phyloP scores from a whole-genome alignment of 2,113 vertebrate species.

The Forbesichthys papilliferus region DNA sequence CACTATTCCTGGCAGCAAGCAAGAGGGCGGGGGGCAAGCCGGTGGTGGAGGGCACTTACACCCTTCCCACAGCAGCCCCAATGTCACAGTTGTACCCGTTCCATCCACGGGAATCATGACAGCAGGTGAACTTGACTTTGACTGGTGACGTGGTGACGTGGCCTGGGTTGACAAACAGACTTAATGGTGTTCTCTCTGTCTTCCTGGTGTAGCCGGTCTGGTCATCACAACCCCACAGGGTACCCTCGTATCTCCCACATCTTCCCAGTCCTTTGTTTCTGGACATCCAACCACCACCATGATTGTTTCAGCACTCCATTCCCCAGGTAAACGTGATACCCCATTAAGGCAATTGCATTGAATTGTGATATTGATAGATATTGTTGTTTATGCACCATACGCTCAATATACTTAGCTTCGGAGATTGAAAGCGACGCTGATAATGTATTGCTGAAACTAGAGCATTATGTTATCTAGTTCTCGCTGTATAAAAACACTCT shows the following conservation, averaged over 20 bases:
- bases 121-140: constrained; percentile 78
- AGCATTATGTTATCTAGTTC: too few species aligned
- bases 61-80: constrained; percentile 89
- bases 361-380: too few species aligned
- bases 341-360: too few species aligned
- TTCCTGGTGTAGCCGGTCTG: constrained; percentile 82
- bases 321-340: constrained; percentile 52
- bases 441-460: too few species aligned
- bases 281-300: constrained; percentile 87
- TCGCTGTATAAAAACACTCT: too few species aligned
- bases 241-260: constrained; percentile 91
- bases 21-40: constrained; percentile 79
- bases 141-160: neutral
- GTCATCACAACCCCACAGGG: constrained; percentile 96
- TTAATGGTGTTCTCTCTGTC: neutral
- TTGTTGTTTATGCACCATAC: too few species aligned
- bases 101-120: constrained; percentile 95
- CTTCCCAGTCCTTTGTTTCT: constrained; percentile 91
- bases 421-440: too few species aligned
- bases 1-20: constrained; percentile 87
- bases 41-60: constrained; percentile 83
- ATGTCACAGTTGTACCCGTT: constrained; percentile 93
- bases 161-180: neutral
- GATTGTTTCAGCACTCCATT: constrained; percentile 90
- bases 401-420: too few species aligned